These are phyloP conservation scores for Cheilosia scutellata DNA, from an alignment of 2,888 invertebrate genomes.

Conservation along the genomic window DNA sequence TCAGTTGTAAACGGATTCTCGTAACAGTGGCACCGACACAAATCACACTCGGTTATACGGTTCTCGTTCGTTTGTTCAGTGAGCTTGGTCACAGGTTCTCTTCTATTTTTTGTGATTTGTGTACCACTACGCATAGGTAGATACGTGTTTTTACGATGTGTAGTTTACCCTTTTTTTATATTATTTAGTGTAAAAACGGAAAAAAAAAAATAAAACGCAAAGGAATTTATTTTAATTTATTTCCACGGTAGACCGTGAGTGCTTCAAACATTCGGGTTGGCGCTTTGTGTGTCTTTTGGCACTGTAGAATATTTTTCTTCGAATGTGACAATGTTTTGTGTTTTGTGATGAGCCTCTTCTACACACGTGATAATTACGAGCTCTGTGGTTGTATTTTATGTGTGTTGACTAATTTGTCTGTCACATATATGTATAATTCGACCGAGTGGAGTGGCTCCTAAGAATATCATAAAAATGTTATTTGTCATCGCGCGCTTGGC, in stretches of 20 bases:
- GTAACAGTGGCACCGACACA: conserved; percentile 71
- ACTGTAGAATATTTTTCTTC: conserved; percentile 60
- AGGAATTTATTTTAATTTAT: conserved; percentile 69
- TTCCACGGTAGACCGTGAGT: conserved; percentile 55
- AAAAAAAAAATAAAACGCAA: conserved; percentile 23
- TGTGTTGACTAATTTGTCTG: conserved; percentile 60
- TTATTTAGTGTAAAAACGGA: conserved; percentile 32
- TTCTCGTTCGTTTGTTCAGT: conserved; percentile 60
- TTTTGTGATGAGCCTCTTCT: conserved; percentile 56
- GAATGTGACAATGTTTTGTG: conserved; percentile 68
- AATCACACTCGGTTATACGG: conserved; percentile 50
- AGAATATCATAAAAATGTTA: conserved; percentile 25
- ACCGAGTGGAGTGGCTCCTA: conserved; percentile 25
- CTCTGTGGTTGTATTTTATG: conserved; percentile 8
- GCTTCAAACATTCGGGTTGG: conserved; percentile 31
- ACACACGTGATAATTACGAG: conserved; percentile 59
- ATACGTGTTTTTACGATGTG: conserved; percentile 33
- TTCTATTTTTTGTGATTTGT: conserved; percentile 44
- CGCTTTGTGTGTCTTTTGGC: conserved; percentile 51
- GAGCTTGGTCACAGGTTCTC: conserved; percentile 24
- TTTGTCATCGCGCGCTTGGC: conserved; percentile 27
- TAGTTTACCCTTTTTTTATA: conserved; percentile 32
- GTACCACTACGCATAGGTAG: conserved; percentile 35
- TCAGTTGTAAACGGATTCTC: conserved; percentile 76
- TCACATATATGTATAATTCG: conserved; percentile 29